These are phyloP conservation scores for Bemisia tabaci DNA, from an alignment of 1,140 invertebrate genomes.

Conservation along the genomic window DNA sequence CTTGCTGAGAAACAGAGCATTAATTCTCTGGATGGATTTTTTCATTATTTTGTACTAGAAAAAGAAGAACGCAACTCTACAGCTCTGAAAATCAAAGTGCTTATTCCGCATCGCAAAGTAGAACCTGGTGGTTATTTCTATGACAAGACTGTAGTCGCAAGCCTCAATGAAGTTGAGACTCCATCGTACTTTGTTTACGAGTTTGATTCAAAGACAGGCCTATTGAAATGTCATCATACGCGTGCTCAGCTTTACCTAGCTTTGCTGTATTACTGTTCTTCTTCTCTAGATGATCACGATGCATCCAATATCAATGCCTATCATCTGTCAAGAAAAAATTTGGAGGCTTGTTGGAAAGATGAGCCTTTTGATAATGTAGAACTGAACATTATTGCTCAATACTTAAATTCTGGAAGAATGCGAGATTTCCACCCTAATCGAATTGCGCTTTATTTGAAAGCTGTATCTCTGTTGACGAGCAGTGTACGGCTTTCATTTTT, in stretches of 20 bases:
- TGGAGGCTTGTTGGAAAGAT: not conserved
- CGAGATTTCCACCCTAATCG: not conserved
- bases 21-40: too few species aligned
- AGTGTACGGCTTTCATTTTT: not conserved
- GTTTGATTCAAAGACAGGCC: not conserved
- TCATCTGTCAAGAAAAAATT: not conserved
- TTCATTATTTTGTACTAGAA: too few species aligned
- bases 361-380: not conserved
- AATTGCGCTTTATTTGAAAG: not conserved
- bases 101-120: not conserved
- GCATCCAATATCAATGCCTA: not conserved
- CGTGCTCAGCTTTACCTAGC: not conserved
- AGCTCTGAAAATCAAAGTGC: too few species aligned
- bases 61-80: too few species aligned
- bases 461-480: not conserved
- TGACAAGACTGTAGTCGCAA: not conserved
- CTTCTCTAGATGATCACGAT: not conserved
- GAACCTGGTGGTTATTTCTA: not conserved
- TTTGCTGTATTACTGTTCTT: not conserved
- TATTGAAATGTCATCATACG: not conserved
- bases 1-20: too few species aligned
- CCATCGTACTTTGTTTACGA: not conserved
- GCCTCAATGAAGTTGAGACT: not conserved
- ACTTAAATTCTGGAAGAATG: not conserved
- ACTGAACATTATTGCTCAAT: not conserved